These are phyloP conservation scores for Polyommatus icarus DNA, from an alignment of 2,888 invertebrate species.

Conservation along the genomic window DNA sequence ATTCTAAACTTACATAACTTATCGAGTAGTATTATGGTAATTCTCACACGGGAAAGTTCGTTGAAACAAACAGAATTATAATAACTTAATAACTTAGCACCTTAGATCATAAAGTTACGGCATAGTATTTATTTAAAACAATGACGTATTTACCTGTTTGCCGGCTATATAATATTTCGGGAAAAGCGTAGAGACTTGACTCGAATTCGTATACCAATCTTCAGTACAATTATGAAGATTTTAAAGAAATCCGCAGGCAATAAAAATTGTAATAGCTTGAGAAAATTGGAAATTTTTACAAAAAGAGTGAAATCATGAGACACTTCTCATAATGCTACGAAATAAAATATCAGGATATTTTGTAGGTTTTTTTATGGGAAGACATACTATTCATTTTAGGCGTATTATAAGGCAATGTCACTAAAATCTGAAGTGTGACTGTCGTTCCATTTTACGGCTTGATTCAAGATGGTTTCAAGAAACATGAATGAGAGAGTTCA, in stretches of 20 bases:
- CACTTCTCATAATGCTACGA: neutral
- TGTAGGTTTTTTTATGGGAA: neutral
- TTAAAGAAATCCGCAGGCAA: neutral
- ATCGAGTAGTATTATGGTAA: neutral
- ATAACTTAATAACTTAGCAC: neutral
- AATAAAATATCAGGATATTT: neutral
- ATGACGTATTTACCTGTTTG: constrained; percentile 1
- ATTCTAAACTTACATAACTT: neutral
- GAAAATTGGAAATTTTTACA: constrained; percentile 14
- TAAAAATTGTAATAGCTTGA: neutral
- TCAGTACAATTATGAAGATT: neutral
- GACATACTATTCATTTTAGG: neutral
- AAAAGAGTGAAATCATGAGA: constrained; percentile 21
- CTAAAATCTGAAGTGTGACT: neutral
- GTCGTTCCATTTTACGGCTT: neutral
- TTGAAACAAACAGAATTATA: neutral
- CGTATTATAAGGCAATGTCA: neutral
- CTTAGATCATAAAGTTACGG: neutral
- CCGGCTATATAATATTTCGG: neutral
- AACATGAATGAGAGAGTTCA: too few species aligned
- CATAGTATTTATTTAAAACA: neutral
- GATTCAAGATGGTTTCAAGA: neutral
- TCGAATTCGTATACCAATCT: neutral
- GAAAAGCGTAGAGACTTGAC: neutral
- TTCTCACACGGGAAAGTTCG: neutral